Conservation (phyloP, 2,113 vertebrate genomes). For the Delphinapterus leucas region DNA sequence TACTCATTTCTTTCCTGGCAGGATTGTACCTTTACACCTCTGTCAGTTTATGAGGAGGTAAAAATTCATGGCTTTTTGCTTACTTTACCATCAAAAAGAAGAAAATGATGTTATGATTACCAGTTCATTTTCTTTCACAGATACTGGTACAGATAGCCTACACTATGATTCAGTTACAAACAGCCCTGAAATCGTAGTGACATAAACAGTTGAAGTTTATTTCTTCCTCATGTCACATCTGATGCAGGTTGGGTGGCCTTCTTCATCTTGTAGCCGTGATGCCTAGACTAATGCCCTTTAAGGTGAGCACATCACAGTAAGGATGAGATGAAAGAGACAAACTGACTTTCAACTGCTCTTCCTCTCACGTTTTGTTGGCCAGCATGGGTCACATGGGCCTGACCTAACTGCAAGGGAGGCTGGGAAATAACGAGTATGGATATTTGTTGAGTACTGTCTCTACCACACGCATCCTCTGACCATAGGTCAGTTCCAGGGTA, state of each 20-base stretch:
- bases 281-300: background rate
- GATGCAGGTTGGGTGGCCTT: background rate
- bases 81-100: background rate
- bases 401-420: too few relatives aligned
- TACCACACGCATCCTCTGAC: background rate
- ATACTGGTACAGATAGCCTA: background rate
- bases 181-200: background rate
- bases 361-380: background rate
- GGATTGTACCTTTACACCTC: background rate
- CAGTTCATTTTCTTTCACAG: background rate
- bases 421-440: background rate
- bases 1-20: slow-evolving; percentile 40
- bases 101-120: background rate
- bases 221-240: background rate
- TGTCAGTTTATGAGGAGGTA: background rate
- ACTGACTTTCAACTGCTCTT: background rate
- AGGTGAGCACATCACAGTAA: background rate
- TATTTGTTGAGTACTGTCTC: background rate
- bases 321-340: background rate
- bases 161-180: background rate
- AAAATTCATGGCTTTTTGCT: background rate
- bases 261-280: background rate
- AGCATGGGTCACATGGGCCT: background rate
- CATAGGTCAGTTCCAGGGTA: background rate
- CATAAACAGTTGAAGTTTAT: background rate